A percentile compares a stretch with the other conserved stretches of the same genome.
Conservation (phyloP, 2,888 invertebrate species). For the Halictus ligatus region DNA sequence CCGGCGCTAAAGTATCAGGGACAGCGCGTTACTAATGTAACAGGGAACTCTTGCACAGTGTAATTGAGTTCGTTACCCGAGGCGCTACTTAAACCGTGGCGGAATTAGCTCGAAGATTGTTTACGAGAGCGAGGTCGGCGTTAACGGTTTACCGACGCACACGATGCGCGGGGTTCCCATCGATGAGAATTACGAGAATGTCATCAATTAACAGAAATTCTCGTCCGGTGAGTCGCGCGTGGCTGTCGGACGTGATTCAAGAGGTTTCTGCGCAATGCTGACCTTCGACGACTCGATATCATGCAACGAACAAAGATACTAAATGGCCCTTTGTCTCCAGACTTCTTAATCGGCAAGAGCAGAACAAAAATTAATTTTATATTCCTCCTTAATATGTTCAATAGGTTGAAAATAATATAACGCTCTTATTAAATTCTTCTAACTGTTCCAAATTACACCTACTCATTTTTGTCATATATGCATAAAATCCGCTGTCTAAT, state of each 20-base stretch:
- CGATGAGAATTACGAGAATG: neutral
- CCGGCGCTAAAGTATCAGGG: conserved; percentile 21
- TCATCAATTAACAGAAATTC: conserved; percentile 11
- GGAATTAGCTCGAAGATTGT: conserved; percentile 34
- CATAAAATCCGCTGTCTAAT: no score
- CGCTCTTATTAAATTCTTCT: no score
- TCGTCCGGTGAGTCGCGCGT: no score
- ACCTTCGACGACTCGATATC: neutral
- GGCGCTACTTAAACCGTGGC: conserved; percentile 3
- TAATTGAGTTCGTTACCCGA: conserved; percentile 45
- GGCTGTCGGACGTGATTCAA: neutral
- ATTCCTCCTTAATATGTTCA: no score
- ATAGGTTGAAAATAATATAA: no score
- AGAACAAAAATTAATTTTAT: no score
- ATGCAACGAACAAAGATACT: neutral
- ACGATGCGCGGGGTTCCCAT: neutral
- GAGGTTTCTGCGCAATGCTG: neutral
- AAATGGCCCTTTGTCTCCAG: neutral
- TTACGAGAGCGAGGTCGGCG: conserved; percentile 30
- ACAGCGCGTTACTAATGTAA: conserved; percentile 17
- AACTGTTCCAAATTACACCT: no score
- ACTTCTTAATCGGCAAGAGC: no score
- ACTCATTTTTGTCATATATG: no score
- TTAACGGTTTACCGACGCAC: conserved; percentile 20
- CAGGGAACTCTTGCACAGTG: conserved; percentile 28